Evolutionary conservation across 2,113 vertebrate genomes (phyloP), one percentile per base, ranked within the genome.

Genomic region (Eurypyga helias): DNA sequence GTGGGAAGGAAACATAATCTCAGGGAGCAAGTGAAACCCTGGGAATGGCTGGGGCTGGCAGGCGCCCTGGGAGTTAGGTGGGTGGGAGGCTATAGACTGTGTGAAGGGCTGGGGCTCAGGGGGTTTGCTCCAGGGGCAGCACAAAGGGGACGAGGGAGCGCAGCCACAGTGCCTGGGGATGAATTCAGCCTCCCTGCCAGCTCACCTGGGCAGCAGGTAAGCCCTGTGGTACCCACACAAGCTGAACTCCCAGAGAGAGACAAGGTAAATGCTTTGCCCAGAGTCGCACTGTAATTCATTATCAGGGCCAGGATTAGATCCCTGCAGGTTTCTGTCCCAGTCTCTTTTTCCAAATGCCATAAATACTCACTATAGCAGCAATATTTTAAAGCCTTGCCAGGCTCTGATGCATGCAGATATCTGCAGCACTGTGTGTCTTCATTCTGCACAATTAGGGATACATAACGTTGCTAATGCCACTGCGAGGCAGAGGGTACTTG

Each of bases 91-190:
- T 10, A 17, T 12, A 33, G 58, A 9, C 41, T 6, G 0, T 23
- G 11, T 28, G 34, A 1, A 0, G 12, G 26, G 14, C 26, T 45
- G 28, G 33, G 28, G 41, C 45, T 14, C 31, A 4, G 1, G n/a
- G 20, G n/a, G 2, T 48, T 45, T 77, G 58, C 70, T 78, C 70
- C 66, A 52, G 58, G 36, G 75, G 36, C 43, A 72, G 25, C 26
- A 9, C 0, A 5, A 48, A 72, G 34, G 36, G 48, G 13, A 51
- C 4, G 2, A 0, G 29, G 45, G 17, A 29, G 15, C 4, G 5
- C 23, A 38, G 52, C 31, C 1, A 1, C 11, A 41, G 8, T 45
- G n/a, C 31, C 83, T 54, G 28, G 33, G 31, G 62, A 19, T 71
- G 13, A 66, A 83, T 31, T 49, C 34, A 3, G 34, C 9, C 6